phyloP scores from a whole-genome alignment of 2,888 invertebrate species.

The Griposia aprilina region DNA sequence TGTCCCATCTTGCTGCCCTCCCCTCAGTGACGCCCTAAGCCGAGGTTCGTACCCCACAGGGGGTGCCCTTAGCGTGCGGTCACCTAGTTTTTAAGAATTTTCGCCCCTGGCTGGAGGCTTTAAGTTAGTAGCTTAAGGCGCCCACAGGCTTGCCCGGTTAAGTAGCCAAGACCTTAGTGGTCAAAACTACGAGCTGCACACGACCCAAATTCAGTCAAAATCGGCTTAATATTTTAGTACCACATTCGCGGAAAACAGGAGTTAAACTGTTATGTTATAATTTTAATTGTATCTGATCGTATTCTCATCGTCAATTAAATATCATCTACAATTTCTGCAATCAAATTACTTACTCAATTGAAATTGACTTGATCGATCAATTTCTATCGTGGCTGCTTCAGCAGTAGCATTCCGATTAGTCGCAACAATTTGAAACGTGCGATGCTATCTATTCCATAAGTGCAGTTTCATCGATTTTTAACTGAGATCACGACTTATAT shows the following conservation, averaged over 20 bases:
- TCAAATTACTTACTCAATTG: constrained; percentile 2
- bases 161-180: too few relatives aligned
- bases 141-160: too few relatives aligned
- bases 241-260: background rate
- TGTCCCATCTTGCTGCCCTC: too few relatives aligned
- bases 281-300: too few relatives aligned
- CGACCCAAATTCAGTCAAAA: background rate
- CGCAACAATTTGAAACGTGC: constrained; percentile 26
- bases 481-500: constrained; percentile 25
- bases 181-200: too few relatives aligned
- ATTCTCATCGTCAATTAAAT: background rate
- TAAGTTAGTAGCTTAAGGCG: too few relatives aligned
- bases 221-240: background rate
- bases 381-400: background rate
- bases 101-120: too few relatives aligned
- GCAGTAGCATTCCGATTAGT: constrained; percentile 14
- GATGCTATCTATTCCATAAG: background rate
- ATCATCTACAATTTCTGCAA: background rate
- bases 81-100: too few relatives aligned
- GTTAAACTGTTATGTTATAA: background rate
- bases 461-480: constrained; percentile 12
- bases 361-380: constrained; percentile 10
- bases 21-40: too few relatives aligned
- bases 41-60: too few relatives aligned
- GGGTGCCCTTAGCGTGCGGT: too few relatives aligned